phyloP scores from a whole-genome alignment of 2,113 vertebrate genomes.

The Odontophorus gujanensis region DNA sequence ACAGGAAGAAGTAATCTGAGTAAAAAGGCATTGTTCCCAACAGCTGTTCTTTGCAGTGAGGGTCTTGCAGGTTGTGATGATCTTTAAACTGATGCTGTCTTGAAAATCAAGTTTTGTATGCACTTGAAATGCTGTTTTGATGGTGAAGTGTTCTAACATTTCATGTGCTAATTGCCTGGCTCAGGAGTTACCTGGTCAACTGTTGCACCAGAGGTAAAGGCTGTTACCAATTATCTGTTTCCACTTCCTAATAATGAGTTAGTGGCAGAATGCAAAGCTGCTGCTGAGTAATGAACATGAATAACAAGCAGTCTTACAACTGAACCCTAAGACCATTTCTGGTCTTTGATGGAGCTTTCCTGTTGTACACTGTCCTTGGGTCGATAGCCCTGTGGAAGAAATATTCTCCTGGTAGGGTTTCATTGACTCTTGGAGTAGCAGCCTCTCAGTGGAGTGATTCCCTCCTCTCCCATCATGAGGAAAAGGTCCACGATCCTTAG shows the following conservation, averaged over 20 bases:
- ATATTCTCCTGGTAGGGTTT: neutral
- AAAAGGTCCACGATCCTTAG: neutral
- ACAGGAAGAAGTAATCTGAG: neutral
- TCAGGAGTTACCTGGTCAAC: neutral
- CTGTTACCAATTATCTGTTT: neutral
- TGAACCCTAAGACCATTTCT: neutral
- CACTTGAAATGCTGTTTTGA: neutral
- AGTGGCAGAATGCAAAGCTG: neutral
- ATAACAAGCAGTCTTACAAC: neutral
- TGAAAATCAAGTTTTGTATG: neutral
- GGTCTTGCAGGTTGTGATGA: neutral
- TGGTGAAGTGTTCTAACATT: neutral
- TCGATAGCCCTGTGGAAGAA: neutral
- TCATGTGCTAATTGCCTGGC: neutral
- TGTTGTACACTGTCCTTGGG: neutral
- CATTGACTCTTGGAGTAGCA: neutral
- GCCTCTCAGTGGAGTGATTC: neutral
- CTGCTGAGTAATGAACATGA: neutral
- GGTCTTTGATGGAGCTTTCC: neutral
- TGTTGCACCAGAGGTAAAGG: neutral
- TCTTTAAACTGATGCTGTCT: neutral
- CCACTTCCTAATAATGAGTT: neutral
- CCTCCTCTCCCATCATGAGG: neutral
- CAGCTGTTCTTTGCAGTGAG: rapidly evolving
- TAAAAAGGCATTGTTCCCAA: neutral